Evolutionary conservation across 2,113 vertebrate species (phyloP).

Genomic region (Spilogale gracilis): DNA sequence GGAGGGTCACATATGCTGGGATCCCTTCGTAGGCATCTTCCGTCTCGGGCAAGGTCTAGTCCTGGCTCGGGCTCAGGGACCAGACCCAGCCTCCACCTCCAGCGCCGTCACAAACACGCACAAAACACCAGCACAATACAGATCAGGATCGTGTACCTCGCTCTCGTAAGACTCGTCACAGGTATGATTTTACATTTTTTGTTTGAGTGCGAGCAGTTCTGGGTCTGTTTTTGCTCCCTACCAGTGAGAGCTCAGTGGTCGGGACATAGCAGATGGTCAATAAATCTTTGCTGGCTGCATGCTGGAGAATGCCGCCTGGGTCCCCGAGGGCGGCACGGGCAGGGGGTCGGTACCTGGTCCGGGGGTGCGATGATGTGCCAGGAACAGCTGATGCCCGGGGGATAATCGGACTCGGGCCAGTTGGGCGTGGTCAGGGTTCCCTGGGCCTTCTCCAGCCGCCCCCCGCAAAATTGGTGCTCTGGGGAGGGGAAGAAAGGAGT

Average conservation of each 20-base stretch:
- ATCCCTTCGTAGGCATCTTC: not conserved
- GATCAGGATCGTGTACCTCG: not conserved
- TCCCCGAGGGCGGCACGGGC: not conserved
- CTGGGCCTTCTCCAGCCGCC: conserved; percentile 91
- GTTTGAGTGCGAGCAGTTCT: conserved; percentile 13
- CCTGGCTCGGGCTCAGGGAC: not conserved
- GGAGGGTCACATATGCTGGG: not conserved
- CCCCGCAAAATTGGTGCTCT: conserved; percentile 96
- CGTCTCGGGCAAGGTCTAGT: not conserved
- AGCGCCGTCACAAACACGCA: not conserved
- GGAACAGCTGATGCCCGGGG: conserved; percentile 95
- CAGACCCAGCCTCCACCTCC: not conserved
- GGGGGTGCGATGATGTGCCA: conserved; percentile 94
- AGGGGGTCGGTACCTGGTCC: conserved; percentile 87
- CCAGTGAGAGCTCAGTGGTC: conserved; percentile 4
- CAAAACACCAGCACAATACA: not conserved
- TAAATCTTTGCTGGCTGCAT: conserved; percentile 12
- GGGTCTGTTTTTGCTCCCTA: conserved; percentile 46
- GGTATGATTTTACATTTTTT: conserved; percentile 45
- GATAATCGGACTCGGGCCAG: conserved; percentile 95
- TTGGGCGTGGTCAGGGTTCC: conserved; percentile 94
- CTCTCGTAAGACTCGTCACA: not conserved
- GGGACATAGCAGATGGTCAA: conserved; percentile 1
- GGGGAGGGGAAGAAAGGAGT: conserved; percentile 56
- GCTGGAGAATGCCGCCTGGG: not conserved